Conservation (phyloP, 2,113 vertebrate genomes). For the Nothoprocta perdicaria region DNA sequence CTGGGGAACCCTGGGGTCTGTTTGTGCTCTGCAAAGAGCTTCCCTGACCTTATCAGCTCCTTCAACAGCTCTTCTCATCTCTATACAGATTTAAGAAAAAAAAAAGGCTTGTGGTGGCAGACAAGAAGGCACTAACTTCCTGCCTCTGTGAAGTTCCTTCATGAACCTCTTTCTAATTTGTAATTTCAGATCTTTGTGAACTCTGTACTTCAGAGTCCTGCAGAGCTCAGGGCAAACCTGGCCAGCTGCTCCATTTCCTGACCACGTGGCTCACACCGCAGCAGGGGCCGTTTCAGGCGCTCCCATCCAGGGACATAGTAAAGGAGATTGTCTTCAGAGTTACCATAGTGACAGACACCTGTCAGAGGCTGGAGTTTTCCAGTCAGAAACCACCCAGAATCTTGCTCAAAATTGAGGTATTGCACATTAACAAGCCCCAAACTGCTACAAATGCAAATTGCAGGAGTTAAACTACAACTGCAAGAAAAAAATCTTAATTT, state of each 20-base stretch:
- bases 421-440: background rate
- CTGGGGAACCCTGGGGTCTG: background rate
- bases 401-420: background rate
- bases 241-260: background rate
- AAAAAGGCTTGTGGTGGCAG: background rate
- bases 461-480: background rate
- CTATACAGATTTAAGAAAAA: background rate
- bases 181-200: background rate
- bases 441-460: background rate
- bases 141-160: background rate
- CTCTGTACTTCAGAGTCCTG: background rate
- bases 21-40: background rate
- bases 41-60: background rate
- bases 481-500: background rate
- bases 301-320: background rate
- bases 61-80: background rate
- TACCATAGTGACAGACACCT: background rate
- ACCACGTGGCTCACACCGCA: background rate
- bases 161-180: background rate
- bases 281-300: background rate
- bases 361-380: background rate
- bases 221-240: background rate
- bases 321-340: background rate
- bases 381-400: background rate
- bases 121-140: slow-evolving; percentile 1